These are phyloP conservation scores for Copidosoma aretas DNA, from an alignment of 2,888 invertebrate species.

Conservation along the genomic window DNA sequence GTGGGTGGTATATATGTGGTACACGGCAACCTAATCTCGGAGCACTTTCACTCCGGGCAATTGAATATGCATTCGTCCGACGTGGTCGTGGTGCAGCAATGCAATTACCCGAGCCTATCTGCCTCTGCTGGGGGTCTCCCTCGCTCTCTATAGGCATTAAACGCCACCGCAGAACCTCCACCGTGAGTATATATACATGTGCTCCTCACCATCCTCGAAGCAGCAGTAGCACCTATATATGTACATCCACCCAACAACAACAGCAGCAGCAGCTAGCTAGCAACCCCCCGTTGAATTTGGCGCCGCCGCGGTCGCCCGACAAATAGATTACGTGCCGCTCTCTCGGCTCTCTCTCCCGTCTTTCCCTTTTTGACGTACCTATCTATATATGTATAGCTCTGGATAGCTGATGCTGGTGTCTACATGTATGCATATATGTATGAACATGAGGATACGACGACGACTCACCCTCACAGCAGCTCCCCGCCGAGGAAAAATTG, in stretches of 20 bases:
- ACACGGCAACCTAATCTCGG: constrained; percentile 19
- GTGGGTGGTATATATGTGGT: too few relatives aligned
- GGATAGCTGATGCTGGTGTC: too few relatives aligned
- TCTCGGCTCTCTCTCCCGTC: constrained; percentile 39
- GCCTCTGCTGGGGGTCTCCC: constrained; percentile 2
- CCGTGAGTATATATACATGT: not conserved
- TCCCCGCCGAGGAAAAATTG: constrained; percentile 55
- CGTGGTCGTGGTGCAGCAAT: constrained; percentile 16
- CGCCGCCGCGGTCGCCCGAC: constrained; percentile 57
- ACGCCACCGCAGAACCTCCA: constrained; percentile 10
- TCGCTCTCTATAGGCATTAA: constrained; percentile 28
- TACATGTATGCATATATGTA: too few relatives aligned
- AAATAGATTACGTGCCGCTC: constrained; percentile 61
- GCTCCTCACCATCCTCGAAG: too few relatives aligned
- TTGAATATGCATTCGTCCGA: constrained; percentile 37
- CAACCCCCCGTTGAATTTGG: constrained; percentile 41
- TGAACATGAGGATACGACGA: not conserved
- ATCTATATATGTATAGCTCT: too few relatives aligned
- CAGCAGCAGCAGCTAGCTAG: too few relatives aligned
- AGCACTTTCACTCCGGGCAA: constrained; percentile 33
- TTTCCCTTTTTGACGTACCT: constrained; percentile 49
- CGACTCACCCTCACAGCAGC: constrained; percentile 43
- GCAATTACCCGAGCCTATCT: constrained; percentile 37
- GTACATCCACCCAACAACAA: too few relatives aligned
- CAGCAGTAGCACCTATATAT: too few relatives aligned